Evolutionary conservation across 2,113 vertebrate genomes (phyloP).

Genomic region (Castor canadensis): DNA sequence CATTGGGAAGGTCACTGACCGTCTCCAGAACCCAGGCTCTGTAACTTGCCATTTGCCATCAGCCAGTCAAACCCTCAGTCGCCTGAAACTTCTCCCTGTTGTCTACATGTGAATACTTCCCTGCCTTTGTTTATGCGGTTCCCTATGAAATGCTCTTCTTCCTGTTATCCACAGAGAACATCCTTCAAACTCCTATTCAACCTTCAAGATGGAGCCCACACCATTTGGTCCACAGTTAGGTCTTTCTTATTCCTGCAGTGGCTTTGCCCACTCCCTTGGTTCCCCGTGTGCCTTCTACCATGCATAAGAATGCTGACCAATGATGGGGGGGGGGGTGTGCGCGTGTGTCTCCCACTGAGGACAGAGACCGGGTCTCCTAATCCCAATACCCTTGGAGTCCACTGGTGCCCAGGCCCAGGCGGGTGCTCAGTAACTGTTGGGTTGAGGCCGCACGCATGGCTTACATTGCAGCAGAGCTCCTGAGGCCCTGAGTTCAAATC

Average conservation of each 20-base stretch:
- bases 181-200: slow-evolving; percentile 24
- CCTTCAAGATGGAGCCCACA: background rate
- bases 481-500: too few relatives aligned
- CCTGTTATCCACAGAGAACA: background rate
- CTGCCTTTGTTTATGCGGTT: background rate
- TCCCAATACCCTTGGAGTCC: background rate
- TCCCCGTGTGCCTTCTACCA: too few relatives aligned
- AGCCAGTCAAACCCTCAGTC: background rate
- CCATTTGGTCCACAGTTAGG: background rate
- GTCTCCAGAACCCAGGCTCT: background rate
- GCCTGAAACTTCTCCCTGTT: background rate
- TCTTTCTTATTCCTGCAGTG: background rate
- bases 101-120: background rate
- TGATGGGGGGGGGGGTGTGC: too few relatives aligned
- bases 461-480: too few relatives aligned
- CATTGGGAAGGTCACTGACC: background rate
- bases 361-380: background rate
- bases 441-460: too few relatives aligned
- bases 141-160: background rate
- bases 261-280: background rate
- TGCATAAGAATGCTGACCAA: background rate
- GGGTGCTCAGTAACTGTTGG: background rate
- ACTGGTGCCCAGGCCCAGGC: background rate
- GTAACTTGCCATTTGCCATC: background rate
- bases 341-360: background rate